Conservation (phyloP, 2,797 vertebrate genomes). For the Hoplostethus atlanticus region DNA sequence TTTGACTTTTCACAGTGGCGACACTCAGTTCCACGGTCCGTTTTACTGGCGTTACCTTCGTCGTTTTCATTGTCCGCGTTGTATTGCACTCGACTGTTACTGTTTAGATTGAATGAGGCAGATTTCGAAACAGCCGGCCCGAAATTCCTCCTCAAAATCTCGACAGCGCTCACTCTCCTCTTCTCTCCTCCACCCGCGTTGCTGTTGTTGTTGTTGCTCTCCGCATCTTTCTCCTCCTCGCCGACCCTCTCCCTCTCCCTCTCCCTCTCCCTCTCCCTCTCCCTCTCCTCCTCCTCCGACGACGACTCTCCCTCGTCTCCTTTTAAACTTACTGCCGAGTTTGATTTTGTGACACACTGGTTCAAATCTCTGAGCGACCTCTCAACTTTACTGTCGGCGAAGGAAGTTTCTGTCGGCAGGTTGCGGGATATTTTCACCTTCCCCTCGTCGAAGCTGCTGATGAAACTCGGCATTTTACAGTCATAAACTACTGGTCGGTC, state of each 20-base stretch:
- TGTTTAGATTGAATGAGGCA: constrained; percentile 33
- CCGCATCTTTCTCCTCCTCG: constrained; percentile 56
- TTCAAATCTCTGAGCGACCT: constrained; percentile 66
- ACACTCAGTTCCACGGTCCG: constrained; percentile 18
- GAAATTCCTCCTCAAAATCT: constrained; percentile 80
- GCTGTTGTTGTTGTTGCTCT: constrained; percentile 78
- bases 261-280: constrained; percentile 45
- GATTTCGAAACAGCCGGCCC: constrained; percentile 61
- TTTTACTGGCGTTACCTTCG: constrained; percentile 24
- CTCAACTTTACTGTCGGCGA: constrained; percentile 72
- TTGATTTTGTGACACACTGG: constrained; percentile 58
- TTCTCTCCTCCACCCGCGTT: constrained; percentile 48
- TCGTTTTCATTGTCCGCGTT: constrained; percentile 26
- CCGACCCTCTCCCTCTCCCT: constrained; percentile 42
- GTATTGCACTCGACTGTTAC: constrained; percentile 53
- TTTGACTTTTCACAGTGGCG: constrained; percentile 48
- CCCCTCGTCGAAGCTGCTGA: constrained; percentile 75
- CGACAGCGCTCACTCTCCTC: constrained; percentile 77
- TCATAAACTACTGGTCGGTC: constrained; percentile 70
- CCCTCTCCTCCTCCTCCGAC: constrained; percentile 30
- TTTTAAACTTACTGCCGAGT: constrained; percentile 56
- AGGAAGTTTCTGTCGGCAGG: constrained; percentile 65
- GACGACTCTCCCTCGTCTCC: constrained; percentile 41
- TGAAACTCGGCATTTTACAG: constrained; percentile 77
- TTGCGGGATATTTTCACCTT: constrained; percentile 67